Percentiles rank a stretch among this genome's conserved stretches.
Conservation (phyloP, 2,113 vertebrate genomes). For the Suricata suricatta region DNA sequence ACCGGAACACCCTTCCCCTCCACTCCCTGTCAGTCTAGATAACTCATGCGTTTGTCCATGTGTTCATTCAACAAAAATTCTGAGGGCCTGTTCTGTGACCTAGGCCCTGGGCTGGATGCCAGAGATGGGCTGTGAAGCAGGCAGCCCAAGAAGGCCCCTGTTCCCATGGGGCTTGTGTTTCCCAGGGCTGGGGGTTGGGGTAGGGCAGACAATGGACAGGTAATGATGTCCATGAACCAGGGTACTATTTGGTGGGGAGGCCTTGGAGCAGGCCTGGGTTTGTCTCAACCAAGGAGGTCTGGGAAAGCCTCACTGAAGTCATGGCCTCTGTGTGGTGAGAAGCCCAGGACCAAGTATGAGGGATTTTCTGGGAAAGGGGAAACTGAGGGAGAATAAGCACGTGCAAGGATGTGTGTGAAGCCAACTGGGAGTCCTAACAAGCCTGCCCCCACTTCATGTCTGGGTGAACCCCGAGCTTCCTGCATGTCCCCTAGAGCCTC, state of each 20-base stretch:
- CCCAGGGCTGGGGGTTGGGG: not conserved
- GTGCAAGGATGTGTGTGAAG: not conserved
- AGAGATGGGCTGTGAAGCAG: not conserved
- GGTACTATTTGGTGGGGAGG: not conserved
- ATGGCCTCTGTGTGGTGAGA: not conserved
- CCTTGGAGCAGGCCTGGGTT: not conserved
- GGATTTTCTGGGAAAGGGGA: not conserved
- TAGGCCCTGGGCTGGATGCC: not conserved
- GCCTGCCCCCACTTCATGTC: accelerated
- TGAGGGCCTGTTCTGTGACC: not conserved
- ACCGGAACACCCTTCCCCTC: not conserved
- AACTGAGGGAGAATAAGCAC: not conserved
- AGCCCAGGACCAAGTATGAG: not conserved
- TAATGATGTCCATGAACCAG: not conserved
- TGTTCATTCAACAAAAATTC: slow-evolving; percentile 47
- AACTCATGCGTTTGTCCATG: not conserved
- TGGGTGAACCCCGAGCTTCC: not conserved
- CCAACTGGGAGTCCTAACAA: not conserved
- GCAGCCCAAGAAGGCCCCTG: not conserved
- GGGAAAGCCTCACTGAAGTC: not conserved
- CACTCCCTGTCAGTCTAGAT: slow-evolving; percentile 17
- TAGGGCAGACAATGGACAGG: not conserved
- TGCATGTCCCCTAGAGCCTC: not conserved
- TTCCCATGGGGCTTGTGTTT: not conserved
- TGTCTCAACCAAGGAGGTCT: not conserved